Percentiles rank a stretch among this genome's conserved stretches.
These are phyloP conservation scores for Pristionchus arcanus DNA, from an alignment of 2,888 invertebrate genomes.

Conservation along the genomic window DNA sequence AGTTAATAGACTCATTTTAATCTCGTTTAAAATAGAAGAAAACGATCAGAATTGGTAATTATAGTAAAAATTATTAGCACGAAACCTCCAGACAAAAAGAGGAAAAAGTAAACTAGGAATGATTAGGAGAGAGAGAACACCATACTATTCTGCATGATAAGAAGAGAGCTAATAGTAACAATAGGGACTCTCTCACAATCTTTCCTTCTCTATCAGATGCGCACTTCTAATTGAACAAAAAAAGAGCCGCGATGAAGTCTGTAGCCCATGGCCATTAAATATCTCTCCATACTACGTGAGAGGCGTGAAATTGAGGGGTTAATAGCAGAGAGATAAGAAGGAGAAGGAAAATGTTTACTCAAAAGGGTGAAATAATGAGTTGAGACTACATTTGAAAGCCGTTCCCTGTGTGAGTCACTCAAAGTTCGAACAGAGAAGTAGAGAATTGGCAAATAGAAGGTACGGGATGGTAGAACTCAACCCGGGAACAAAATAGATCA, in stretches of 20 bases:
- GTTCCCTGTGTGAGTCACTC: background rate
- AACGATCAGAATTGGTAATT: background rate
- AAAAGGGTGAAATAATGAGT: background rate
- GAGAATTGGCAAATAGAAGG: background rate
- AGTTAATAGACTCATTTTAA: background rate
- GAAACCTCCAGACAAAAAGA: background rate
- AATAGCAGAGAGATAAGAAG: background rate
- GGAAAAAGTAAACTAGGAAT: background rate
- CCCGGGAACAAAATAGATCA: background rate
- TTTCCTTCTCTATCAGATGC: background rate
- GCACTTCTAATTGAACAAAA: constrained; percentile 18
- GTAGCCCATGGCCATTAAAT: background rate
- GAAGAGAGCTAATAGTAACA: background rate
- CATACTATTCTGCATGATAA: background rate
- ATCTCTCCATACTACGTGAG: background rate
- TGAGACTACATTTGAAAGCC: background rate
- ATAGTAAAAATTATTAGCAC: background rate
- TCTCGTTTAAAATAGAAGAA: background rate
- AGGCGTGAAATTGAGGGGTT: constrained; percentile 23
- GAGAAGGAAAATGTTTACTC: background rate
- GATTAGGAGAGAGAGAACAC: background rate
- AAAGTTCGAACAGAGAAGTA: background rate
- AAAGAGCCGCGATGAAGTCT: background rate
- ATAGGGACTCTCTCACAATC: background rate
- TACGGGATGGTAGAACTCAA: background rate